Conservation (phyloP, 2,113 vertebrate genomes). For the Eupsittula cactorum region DNA sequence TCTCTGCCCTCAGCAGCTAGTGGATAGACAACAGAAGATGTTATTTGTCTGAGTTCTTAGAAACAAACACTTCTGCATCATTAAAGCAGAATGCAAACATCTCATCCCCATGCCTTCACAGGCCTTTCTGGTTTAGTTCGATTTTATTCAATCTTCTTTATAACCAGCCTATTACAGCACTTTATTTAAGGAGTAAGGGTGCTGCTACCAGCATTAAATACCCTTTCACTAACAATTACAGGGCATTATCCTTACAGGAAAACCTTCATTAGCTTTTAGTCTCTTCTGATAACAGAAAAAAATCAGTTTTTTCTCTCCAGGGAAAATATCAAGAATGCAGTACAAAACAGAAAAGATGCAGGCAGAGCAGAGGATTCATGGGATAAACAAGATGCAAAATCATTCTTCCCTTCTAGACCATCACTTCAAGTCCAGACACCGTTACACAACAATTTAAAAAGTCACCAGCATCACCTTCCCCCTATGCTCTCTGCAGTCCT, state of each 20-base stretch:
- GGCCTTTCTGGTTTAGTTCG: background rate
- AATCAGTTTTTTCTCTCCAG: conserved; percentile 2
- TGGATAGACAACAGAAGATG: background rate
- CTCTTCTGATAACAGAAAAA: background rate
- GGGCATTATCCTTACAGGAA: background rate
- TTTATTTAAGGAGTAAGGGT: conserved; percentile 3
- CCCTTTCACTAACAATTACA: background rate
- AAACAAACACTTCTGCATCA: background rate
- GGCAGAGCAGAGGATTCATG: background rate
- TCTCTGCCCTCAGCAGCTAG: background rate
- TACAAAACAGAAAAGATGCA: background rate
- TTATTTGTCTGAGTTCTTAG: background rate
- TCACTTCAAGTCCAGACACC: background rate
- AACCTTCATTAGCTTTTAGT: background rate
- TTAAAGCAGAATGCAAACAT: background rate
- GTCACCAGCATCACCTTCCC: background rate
- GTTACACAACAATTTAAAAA: background rate
- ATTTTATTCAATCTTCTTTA: background rate
- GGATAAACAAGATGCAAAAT: background rate
- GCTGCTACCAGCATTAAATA: background rate
- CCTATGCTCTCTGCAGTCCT: background rate
- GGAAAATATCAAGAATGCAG: conserved; percentile 28
- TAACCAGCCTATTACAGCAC: background rate
- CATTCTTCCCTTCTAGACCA: background rate
- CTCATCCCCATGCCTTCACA: background rate